Conservation (phyloP, 2,888 invertebrate species). For the Linnaemya vulpina region DNA sequence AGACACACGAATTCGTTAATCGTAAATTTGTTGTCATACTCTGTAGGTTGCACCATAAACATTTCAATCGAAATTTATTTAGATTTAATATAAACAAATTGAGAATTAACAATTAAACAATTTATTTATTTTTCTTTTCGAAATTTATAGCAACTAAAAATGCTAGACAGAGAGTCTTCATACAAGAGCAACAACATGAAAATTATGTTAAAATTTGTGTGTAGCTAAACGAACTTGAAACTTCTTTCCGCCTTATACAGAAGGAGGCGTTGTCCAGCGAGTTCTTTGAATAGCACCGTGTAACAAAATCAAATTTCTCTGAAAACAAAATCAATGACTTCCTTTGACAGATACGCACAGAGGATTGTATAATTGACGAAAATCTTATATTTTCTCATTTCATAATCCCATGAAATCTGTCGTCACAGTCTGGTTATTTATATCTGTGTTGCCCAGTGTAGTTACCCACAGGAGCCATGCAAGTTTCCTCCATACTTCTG, state of each 20-base stretch:
- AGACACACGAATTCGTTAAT: conserved; percentile 11
- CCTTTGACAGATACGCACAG: too few species aligned
- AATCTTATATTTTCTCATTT: too few species aligned
- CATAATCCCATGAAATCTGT: too few species aligned
- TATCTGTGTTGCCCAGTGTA: too few species aligned
- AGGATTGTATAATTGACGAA: too few species aligned
- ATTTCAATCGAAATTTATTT: conserved; percentile 59
- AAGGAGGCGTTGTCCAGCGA: conserved; percentile 50
- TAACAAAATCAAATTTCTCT: too few species aligned
- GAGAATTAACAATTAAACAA: conserved; percentile 35
- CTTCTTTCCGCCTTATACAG: neutral
- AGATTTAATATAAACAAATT: conserved; percentile 64
- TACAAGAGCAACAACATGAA: neutral
- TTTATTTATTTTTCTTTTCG: conserved; percentile 22
- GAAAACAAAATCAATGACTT: too few species aligned
- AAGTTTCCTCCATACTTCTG: conserved; percentile 8
- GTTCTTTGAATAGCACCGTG: neutral
- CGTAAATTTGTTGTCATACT: conserved; percentile 66
- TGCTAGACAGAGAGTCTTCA: conserved; percentile 54
- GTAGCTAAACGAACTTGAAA: neutral
- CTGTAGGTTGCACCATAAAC: conserved; percentile 63
- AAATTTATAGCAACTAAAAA: neutral
- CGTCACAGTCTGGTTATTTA: neutral
- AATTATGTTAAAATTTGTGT: neutral
- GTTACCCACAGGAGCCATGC: too few species aligned